Evolutionary conservation across 2,113 vertebrate genomes (phyloP).

Genomic region (Anolis sagrei): DNA sequence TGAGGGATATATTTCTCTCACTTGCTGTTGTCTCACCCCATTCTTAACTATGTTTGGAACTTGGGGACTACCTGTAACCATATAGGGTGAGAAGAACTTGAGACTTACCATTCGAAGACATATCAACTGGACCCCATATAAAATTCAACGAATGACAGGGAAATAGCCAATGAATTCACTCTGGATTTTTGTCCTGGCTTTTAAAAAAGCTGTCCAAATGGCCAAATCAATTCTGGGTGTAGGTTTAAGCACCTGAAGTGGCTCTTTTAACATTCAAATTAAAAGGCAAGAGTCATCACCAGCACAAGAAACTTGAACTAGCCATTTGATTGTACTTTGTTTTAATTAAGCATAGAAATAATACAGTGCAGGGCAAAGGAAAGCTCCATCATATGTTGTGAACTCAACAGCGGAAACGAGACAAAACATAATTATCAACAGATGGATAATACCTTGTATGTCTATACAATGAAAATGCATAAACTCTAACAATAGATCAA

Average conservation of each 20-base stretch:
- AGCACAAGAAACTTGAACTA: too few relatives aligned
- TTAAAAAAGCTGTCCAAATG: too few relatives aligned
- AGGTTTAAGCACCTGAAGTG: too few relatives aligned
- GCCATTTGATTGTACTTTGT: not conserved
- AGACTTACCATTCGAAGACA: not conserved
- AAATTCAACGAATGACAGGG: not conserved
- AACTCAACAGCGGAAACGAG: not conserved
- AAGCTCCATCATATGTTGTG: not conserved
- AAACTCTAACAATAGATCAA: not conserved
- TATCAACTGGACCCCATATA: not conserved
- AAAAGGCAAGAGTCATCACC: too few relatives aligned
- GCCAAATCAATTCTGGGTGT: too few relatives aligned
- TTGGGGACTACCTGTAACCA: not conserved
- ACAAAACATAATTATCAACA: not conserved
- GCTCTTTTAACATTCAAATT: too few relatives aligned
- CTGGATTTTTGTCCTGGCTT: too few relatives aligned
- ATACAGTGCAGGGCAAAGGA: not conserved
- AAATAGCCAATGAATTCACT: not conserved
- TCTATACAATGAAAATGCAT: not conserved
- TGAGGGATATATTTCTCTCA: too few relatives aligned
- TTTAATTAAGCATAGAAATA: not conserved
- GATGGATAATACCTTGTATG: not conserved
- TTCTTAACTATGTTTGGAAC: too few relatives aligned
- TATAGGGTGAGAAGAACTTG: not conserved
- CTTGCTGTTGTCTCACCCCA: too few relatives aligned